Percentiles rank a stretch among this genome's conserved stretches.
Evolutionary conservation across 1,140 invertebrate genomes (phyloP).

Genomic region (Drosophila sturtevanti): DNA sequence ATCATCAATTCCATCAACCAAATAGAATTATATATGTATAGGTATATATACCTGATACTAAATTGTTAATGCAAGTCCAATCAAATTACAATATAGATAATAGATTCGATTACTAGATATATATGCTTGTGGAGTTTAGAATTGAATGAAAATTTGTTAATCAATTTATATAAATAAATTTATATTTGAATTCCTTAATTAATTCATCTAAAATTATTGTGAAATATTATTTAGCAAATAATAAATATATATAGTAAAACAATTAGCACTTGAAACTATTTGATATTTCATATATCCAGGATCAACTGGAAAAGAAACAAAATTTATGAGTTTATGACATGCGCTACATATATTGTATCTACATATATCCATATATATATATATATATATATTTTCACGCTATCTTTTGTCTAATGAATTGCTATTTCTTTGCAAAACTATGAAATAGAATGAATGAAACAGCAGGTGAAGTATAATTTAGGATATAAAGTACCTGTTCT

Average conservation of each 20-base stretch:
- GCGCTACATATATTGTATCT: background rate
- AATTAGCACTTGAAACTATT: background rate
- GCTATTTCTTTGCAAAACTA: background rate
- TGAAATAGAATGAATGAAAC: background rate
- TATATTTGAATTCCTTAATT: too few species aligned
- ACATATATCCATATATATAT: background rate
- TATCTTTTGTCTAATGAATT: background rate
- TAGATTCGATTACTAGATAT: too few species aligned
- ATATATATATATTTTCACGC: background rate
- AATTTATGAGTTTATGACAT: slow-evolving; percentile 1
- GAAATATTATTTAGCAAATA: background rate
- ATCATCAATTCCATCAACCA: too few species aligned
- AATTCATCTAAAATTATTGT: too few species aligned
- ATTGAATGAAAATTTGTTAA: too few species aligned
- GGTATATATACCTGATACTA: too few species aligned
- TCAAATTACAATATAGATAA: too few species aligned
- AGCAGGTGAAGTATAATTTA: background rate
- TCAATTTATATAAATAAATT: too few species aligned
- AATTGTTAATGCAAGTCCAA: too few species aligned
- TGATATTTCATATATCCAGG: background rate
- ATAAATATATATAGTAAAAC: background rate
- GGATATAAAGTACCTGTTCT: background rate
- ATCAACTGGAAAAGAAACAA: background rate
- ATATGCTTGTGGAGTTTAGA: too few species aligned
- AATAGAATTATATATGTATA: too few species aligned